Evolutionary conservation across 2,113 vertebrate species (phyloP).

Genomic region (Clinocottus analis): DNA sequence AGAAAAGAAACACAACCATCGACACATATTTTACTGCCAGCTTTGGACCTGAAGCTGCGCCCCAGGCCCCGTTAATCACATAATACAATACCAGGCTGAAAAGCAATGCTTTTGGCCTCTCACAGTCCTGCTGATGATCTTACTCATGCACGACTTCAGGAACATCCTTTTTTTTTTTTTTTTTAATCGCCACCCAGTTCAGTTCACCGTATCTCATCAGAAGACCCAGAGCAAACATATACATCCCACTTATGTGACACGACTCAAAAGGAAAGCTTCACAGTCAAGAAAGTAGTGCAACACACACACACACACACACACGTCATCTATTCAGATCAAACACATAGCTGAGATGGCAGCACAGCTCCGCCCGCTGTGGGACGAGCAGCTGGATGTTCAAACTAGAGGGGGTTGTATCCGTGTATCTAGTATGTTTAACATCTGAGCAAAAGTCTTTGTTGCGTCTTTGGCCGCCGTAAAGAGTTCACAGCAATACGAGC

Average conservation of each 20-base stretch:
- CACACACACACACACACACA: neutral
- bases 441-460: conserved; percentile 20
- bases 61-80: neutral
- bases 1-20: neutral
- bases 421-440: neutral
- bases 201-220: neutral
- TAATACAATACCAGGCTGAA: neutral
- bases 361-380: neutral
- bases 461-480: conserved; percentile 7
- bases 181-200: neutral
- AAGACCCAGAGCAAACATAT: neutral
- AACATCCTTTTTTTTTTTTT: neutral
- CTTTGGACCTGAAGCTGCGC: neutral
- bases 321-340: conserved; percentile 1
- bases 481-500: neutral
- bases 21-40: neutral
- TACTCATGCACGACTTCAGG: neutral
- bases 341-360: conserved; percentile 13
- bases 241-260: neutral
- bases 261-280: conserved; percentile 5
- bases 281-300: conserved; percentile 4
- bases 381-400: conserved; percentile 36
- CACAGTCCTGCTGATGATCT: neutral
- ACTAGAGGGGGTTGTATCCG: neutral
- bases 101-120: too few relatives aligned